Conservation (phyloP, 2,113 vertebrate genomes). For the Lepisosteus osseus region DNA sequence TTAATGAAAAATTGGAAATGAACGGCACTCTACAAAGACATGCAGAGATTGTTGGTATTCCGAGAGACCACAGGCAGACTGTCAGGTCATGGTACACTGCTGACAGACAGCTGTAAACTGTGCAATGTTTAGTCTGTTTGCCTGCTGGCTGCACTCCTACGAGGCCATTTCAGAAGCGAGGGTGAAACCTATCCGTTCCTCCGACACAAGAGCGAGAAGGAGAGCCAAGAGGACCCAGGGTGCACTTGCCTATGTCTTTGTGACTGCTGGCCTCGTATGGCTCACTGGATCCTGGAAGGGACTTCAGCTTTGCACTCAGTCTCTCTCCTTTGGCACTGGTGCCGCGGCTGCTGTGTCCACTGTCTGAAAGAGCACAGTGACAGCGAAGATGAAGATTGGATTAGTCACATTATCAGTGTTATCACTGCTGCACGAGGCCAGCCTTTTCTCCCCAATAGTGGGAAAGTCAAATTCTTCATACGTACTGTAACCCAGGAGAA, state of each 20-base stretch:
- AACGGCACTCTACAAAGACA: not conserved
- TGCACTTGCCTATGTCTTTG: constrained; percentile 83
- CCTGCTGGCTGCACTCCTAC: no score
- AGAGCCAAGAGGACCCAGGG: not conserved
- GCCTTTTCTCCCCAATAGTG: no score
- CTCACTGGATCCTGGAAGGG: constrained; percentile 77
- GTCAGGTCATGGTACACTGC: not conserved
- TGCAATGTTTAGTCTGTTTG: not conserved
- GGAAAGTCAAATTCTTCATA: no score
- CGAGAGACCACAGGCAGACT: not conserved
- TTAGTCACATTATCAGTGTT: not conserved
- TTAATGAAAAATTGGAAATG: no score
- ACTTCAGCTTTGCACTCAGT: constrained; percentile 75
- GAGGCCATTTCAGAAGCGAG: not conserved
- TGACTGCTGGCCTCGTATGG: constrained; percentile 81
- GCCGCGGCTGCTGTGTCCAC: constrained; percentile 66
- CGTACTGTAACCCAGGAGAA: no score
- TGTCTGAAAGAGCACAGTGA: constrained; percentile 63
- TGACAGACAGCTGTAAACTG: not conserved
- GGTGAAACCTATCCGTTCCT: not conserved
- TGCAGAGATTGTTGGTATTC: not conserved
- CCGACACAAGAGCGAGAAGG: not conserved
- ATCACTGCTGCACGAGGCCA: no score
- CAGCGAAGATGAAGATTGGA: not conserved
- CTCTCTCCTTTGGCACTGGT: constrained; percentile 76